Evolutionary conservation across 2,113 vertebrate genomes (phyloP).

Genomic region (Passer montanus): DNA sequence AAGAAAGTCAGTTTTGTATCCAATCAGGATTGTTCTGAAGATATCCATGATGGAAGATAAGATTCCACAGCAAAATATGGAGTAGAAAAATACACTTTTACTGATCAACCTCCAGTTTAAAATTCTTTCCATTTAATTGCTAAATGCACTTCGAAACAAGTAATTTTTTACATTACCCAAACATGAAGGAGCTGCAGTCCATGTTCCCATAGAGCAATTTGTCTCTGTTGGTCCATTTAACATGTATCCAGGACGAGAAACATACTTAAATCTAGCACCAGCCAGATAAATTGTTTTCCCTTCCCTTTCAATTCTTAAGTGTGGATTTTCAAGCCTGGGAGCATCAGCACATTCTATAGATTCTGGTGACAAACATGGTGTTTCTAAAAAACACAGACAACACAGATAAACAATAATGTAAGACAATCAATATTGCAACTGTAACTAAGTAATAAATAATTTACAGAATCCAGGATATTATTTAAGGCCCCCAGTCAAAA

Average conservation of each 20-base stretch:
- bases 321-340: conserved; percentile 1
- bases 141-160: neutral
- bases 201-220: conserved; percentile 40
- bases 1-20: neutral
- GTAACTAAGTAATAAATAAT: neutral
- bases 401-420: neutral
- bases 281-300: conserved; percentile 16
- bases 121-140: neutral
- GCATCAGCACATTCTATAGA: neutral
- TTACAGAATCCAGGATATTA: neutral
- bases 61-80: neutral
- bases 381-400: conserved; percentile 18
- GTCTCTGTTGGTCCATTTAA: neutral
- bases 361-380: neutral
- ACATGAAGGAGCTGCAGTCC: conserved; percentile 28
- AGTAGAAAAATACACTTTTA: neutral
- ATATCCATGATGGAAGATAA: neutral
- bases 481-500: neutral
- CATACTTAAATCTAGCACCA: conserved; percentile 19
- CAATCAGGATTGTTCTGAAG: neutral
- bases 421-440: neutral
- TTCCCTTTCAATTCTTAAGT: neutral
- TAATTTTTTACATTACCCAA: neutral
- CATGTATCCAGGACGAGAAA: neutral
- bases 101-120: neutral